Conservation (phyloP, 2,113 vertebrate species). For the Semicossyphus pulcher region DNA sequence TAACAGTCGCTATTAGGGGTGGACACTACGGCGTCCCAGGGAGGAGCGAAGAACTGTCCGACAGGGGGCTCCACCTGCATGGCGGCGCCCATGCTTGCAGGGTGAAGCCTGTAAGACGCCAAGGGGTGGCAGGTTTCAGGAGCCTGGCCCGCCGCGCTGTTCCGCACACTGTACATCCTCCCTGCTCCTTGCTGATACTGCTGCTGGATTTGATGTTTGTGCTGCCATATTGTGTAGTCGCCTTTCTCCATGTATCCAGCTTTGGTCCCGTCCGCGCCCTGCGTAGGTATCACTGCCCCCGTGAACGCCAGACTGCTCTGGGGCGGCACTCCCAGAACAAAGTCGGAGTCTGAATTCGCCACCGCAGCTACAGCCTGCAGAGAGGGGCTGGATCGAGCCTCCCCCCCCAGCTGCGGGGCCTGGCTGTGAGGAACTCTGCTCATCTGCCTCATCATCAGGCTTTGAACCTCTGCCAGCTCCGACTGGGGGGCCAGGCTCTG, state of each 20-base stretch:
- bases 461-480: slow-evolving; percentile 91
- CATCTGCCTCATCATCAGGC: slow-evolving; percentile 93
- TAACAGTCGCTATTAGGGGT: slow-evolving; percentile 93
- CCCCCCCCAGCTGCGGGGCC: slow-evolving; percentile 83
- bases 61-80: slow-evolving; percentile 88
- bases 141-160: slow-evolving; percentile 74
- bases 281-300: slow-evolving; percentile 84
- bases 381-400: slow-evolving; percentile 87
- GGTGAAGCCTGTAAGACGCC: slow-evolving; percentile 78
- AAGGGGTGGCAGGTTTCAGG: slow-evolving; percentile 84
- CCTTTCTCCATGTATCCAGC: slow-evolving; percentile 85
- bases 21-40: slow-evolving; percentile 91
- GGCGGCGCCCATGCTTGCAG: slow-evolving; percentile 59
- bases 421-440: slow-evolving; percentile 86
- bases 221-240: slow-evolving; percentile 89
- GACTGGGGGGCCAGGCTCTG: slow-evolving; percentile 85
- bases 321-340: slow-evolving; percentile 77
- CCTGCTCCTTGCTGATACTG: slow-evolving; percentile 86
- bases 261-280: slow-evolving; percentile 81
- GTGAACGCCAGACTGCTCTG: slow-evolving; percentile 80
- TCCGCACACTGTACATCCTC: slow-evolving; percentile 82
- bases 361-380: slow-evolving; percentile 84
- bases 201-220: slow-evolving; percentile 83
- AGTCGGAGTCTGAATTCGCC: slow-evolving; percentile 79
- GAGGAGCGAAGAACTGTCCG: slow-evolving; percentile 88